A percentile compares a stretch with the other conserved stretches of the same genome.
phyloP scores from a whole-genome alignment of 2,797 vertebrate species.

The Prionace glauca region DNA sequence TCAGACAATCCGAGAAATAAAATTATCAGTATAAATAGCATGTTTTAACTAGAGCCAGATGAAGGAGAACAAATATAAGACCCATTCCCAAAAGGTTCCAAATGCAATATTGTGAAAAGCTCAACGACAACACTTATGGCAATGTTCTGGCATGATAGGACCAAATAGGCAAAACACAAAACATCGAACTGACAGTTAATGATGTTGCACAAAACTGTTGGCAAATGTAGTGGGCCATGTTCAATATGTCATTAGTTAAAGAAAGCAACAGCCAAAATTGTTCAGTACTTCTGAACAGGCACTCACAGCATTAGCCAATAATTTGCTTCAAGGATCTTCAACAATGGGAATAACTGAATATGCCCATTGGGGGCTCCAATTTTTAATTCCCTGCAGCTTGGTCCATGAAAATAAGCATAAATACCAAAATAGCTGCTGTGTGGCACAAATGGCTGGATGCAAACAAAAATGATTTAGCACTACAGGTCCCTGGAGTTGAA shows the following conservation, averaged over 20 bases:
- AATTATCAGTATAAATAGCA: background rate
- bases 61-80: too few relatives aligned
- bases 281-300: background rate
- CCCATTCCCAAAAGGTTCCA: too few relatives aligned
- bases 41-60: too few relatives aligned
- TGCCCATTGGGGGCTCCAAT: background rate
- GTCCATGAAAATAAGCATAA: background rate
- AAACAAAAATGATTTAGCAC: background rate
- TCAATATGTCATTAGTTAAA: background rate
- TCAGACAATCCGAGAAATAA: background rate
- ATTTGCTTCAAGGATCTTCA: background rate
- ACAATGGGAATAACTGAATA: background rate
- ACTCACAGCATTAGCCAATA: background rate
- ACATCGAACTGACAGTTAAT: background rate
- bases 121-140: background rate
- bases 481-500: background rate
- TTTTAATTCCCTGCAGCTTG: background rate
- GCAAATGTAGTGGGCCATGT: background rate
- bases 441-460: background rate
- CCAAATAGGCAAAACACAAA: background rate
- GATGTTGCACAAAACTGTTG: background rate
- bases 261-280: background rate
- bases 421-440: background rate
- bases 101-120: too few relatives aligned
- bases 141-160: too few relatives aligned